Evolutionary conservation across 1,140 invertebrate genomes (phyloP).

Genomic region (Maconellicoccus hirsutus): DNA sequence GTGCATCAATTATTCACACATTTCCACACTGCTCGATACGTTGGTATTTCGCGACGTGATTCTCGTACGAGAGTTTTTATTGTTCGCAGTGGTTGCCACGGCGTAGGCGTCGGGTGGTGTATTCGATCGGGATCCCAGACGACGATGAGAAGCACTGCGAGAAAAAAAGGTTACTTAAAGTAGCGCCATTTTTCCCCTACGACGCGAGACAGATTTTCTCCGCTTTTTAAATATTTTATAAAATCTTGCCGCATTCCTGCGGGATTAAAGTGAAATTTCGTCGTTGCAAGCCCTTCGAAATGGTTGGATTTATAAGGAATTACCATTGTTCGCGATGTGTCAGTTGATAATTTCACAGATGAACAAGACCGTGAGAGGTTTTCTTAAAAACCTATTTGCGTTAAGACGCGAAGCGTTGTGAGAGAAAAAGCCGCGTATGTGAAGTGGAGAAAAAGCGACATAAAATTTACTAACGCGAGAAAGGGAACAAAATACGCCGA

Average conservation of each 20-base stretch:
- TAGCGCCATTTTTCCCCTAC: neutral
- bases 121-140: too few species aligned
- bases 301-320: neutral
- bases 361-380: too few species aligned
- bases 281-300: neutral
- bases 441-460: too few species aligned
- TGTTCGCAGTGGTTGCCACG: neutral
- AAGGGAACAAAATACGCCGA: too few species aligned
- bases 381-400: too few species aligned
- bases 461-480: too few species aligned
- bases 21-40: constrained; percentile 1
- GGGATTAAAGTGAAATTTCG: neutral
- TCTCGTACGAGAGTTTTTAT: neutral
- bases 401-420: too few species aligned
- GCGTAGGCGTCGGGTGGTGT: neutral
- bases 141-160: neutral
- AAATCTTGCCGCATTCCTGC: neutral
- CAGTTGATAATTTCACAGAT: too few species aligned
- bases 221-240: neutral
- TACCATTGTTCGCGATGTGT: too few species aligned
- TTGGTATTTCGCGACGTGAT: neutral
- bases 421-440: too few species aligned
- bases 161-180: neutral
- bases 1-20: neutral
- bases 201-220: neutral